Conservation (phyloP, 1,140 invertebrate genomes). For the Diorhabda sublineata region DNA sequence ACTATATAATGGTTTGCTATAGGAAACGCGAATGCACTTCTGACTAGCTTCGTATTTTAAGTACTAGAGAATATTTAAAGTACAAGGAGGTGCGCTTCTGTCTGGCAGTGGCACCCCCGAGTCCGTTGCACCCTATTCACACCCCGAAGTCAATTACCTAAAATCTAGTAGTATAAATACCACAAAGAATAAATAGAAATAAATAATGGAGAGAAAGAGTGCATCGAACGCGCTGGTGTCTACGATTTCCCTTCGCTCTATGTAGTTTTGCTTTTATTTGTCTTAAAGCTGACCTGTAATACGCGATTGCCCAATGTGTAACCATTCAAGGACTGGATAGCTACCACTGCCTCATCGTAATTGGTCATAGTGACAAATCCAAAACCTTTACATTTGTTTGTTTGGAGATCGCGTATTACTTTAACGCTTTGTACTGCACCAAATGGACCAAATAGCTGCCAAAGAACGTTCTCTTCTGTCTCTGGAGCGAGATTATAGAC, state of each 20-base stretch:
- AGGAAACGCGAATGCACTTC: conserved; percentile 46
- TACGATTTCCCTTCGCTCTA: conserved; percentile 50
- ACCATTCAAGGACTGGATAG: conserved; percentile 96
- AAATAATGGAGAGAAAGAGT: conserved; percentile 26
- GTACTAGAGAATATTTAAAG: conserved; percentile 39
- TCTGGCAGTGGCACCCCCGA: conserved; percentile 18
- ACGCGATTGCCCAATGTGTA: conserved; percentile 96
- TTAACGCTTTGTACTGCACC: conserved; percentile 98
- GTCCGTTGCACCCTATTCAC: conserved; percentile 25
- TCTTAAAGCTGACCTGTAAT: conserved; percentile 98
- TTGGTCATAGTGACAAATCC: conserved; percentile 99
- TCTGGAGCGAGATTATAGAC: conserved; percentile 98
- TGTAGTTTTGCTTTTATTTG: conserved; percentile 87
- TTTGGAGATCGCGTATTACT: conserved; percentile 94
- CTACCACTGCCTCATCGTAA: conserved; percentile 96
- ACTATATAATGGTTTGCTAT: conserved; percentile 41
- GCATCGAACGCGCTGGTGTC: conserved; percentile 30
- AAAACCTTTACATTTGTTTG: conserved; percentile 99
- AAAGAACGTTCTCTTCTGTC: conserved; percentile 96
- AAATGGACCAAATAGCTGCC: conserved; percentile 98
- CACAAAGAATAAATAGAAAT: conserved; percentile 29
- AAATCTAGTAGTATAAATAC: conserved; percentile 12
- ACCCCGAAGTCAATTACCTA: conserved; percentile 31
- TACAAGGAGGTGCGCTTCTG: conserved; percentile 27
- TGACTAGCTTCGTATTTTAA: conserved; percentile 49